Percentiles rank a stretch among this genome's conserved stretches.
Evolutionary conservation across 1,140 invertebrate species (phyloP).

Genomic region (Drusus annulatus): DNA sequence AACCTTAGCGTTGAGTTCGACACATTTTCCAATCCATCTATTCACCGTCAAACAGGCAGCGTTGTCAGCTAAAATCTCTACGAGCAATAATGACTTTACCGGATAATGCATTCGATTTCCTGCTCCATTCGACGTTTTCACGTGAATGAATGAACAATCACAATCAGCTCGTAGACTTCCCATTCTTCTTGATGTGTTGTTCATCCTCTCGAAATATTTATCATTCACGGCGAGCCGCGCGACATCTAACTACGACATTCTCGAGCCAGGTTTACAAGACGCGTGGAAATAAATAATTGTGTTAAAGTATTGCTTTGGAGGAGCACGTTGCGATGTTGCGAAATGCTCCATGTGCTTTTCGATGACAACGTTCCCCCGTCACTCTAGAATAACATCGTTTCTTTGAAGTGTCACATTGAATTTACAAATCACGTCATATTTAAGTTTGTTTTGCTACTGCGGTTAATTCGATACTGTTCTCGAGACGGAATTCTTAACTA

Average conservation of each 20-base stretch:
- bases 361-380: no score
- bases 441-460: no score
- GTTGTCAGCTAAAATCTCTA: background rate
- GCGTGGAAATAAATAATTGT: background rate
- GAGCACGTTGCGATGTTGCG: background rate
- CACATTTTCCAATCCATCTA: no score
- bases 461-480: no score
- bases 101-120: conserved; percentile 40
- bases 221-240: conserved; percentile 29
- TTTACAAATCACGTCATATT: no score
- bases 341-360: no score
- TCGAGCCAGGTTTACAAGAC: background rate
- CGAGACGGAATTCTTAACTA: no score
- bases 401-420: no score
- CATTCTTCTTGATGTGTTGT: conserved; percentile 20
- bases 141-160: conserved; percentile 32
- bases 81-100: conserved; percentile 8
- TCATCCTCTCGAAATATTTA: conserved; percentile 38
- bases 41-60: background rate
- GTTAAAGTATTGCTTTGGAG: conserved; percentile 13
- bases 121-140: conserved; percentile 25
- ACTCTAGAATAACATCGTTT: no score
- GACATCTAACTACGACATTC: background rate
- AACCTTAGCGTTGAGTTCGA: no score
- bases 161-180: conserved; percentile 20